Evolutionary conservation across 2,113 vertebrate species (phyloP).

Genomic region (Eurypyga helias): DNA sequence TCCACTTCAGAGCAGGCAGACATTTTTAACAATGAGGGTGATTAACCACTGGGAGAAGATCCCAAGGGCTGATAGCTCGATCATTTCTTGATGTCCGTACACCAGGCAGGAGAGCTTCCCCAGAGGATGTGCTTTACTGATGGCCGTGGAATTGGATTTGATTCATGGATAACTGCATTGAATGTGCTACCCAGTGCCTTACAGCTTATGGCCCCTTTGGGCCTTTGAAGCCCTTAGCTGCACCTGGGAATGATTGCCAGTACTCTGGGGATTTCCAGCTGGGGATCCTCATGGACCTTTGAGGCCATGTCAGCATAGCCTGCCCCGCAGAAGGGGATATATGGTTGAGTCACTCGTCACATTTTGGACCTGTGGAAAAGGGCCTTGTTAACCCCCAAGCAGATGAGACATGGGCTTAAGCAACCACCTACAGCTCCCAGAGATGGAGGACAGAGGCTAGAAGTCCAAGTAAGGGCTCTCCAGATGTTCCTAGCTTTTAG

Average conservation of each 20-base stretch:
- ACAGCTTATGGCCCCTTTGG: background rate
- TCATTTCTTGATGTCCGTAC: background rate
- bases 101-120: background rate
- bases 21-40: slow-evolving; percentile 49
- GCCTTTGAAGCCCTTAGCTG: background rate
- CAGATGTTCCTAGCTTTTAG: background rate
- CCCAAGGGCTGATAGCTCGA: slow-evolving; percentile 5
- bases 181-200: background rate
- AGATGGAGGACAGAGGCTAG: background rate
- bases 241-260: background rate
- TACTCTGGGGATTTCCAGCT: background rate
- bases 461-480: slow-evolving; percentile 36
- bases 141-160: background rate
- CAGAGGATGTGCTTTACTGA: slow-evolving; percentile 4
- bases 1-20: slow-evolving; percentile 49
- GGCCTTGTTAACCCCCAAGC: background rate
- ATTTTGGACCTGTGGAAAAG: background rate
- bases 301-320: background rate
- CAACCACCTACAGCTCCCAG: background rate
- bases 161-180: background rate
- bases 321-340: background rate
- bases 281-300: background rate
- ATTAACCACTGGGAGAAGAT: slow-evolving; percentile 50
- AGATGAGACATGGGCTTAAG: background rate
- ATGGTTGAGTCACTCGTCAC: background rate